Conservation (phyloP, 2,113 vertebrate genomes). For the Pelodiscus sinensis region DNA sequence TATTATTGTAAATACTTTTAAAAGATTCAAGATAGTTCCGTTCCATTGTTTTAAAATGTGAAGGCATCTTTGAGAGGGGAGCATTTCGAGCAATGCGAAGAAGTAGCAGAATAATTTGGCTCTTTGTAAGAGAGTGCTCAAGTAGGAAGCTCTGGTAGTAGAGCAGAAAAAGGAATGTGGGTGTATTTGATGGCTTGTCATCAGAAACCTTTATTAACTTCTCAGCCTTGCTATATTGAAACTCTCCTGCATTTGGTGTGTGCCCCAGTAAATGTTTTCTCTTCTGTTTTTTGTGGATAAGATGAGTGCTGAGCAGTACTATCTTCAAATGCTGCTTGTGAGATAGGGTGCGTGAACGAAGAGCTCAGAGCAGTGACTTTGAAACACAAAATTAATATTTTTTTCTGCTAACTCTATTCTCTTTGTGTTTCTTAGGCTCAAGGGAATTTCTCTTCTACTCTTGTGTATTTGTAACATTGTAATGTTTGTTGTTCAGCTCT, state of each 20-base stretch:
- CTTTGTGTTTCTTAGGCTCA: not conserved
- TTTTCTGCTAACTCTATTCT: not conserved
- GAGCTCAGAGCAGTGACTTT: not conserved
- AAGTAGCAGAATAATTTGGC: not conserved
- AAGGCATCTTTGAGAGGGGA: not conserved
- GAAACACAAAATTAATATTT: not conserved
- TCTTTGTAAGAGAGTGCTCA: not conserved
- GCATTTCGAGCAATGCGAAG: not conserved
- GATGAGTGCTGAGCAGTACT: not conserved
- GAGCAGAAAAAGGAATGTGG: not conserved
- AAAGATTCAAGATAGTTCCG: not conserved
- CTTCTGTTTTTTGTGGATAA: rapidly evolving
- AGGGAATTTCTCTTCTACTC: not conserved
- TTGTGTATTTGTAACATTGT: not conserved
- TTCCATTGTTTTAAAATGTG: not conserved
- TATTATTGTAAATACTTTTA: not conserved
- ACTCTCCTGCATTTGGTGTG: not conserved
- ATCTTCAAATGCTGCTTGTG: not conserved
- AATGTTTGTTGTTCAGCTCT: not conserved
- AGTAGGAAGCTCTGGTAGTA: not conserved
- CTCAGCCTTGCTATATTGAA: not conserved
- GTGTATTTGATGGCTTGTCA: not conserved
- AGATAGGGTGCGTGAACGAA: not conserved
- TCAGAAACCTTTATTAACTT: not conserved
- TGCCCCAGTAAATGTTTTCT: not conserved